Evolutionary conservation across 2,797 vertebrate species (phyloP).

Genomic region (Hippocampus kuda): DNA sequence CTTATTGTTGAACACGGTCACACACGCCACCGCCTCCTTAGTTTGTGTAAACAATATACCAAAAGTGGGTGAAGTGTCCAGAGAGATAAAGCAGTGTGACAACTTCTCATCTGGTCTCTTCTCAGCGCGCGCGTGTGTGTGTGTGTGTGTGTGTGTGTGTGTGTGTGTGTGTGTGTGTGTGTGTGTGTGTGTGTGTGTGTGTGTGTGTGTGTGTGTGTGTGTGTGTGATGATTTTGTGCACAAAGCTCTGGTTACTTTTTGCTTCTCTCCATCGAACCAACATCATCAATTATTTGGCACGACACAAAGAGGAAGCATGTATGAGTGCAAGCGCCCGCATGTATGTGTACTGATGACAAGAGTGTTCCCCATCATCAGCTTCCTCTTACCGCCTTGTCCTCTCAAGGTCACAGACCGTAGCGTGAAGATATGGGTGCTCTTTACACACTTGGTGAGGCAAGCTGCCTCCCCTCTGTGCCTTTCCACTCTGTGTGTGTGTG

Average conservation of each 20-base stretch:
- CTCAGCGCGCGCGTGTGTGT: neutral
- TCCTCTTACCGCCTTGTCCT: slow-evolving; percentile 25
- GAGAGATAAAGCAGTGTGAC: slow-evolving; percentile 33
- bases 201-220: neutral
- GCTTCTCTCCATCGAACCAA: neutral
- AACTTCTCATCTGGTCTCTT: slow-evolving; percentile 5
- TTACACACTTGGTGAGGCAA: slow-evolving; percentile 33
- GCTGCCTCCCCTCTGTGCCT: slow-evolving; percentile 7
- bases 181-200: too few species aligned
- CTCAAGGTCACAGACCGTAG: slow-evolving; percentile 37
- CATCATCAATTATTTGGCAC: neutral
- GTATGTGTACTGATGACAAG: neutral
- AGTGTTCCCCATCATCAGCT: slow-evolving; percentile 15
- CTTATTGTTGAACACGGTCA: slow-evolving; percentile 12
- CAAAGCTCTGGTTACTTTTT: neutral
- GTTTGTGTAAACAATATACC: slow-evolving; percentile 33
- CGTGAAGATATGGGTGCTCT: slow-evolving; percentile 21
- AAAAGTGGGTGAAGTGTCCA: slow-evolving; percentile 50
- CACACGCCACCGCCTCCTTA: neutral
- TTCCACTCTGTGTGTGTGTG: neutral
- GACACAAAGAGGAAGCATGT: neutral
- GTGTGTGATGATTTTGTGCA: neutral
- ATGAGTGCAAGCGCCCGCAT: neutral
- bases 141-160: neutral
- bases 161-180: too few species aligned